Conservation (phyloP, 2,797 vertebrate species). For the Myoxocephalus aenaeus region DNA sequence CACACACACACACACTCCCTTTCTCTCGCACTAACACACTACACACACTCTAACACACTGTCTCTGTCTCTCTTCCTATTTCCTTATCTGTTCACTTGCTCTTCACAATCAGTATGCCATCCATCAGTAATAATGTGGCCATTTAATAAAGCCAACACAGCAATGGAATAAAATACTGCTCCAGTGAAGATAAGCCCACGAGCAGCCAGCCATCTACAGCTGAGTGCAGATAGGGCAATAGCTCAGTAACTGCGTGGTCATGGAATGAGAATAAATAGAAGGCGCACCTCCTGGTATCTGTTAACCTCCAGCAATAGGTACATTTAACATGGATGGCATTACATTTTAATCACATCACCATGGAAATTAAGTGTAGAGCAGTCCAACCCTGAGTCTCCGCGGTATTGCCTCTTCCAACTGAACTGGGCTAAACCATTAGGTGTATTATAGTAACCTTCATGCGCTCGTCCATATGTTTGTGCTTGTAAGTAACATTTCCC, state of each 20-base stretch:
- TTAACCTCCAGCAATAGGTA: constrained; percentile 25
- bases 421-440: neutral
- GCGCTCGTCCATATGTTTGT: neutral
- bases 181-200: constrained; percentile 62
- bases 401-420: neutral
- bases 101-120: constrained; percentile 64
- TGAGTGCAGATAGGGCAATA: constrained; percentile 55
- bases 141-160: constrained; percentile 77
- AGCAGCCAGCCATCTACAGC: constrained; percentile 46
- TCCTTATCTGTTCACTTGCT: constrained; percentile 69
- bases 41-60: constrained; percentile 15
- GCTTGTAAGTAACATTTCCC: neutral
- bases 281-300: constrained; percentile 28
- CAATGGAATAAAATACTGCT: constrained; percentile 69
- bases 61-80: constrained; percentile 31
- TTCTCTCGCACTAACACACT: constrained; percentile 11
- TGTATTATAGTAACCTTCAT: neutral
- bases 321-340: constrained; percentile 32
- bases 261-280: constrained; percentile 32
- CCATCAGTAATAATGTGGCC: constrained; percentile 71
- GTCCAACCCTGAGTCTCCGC: constrained; percentile 1
- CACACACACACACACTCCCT: no score
- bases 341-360: constrained; percentile 40
- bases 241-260: constrained; percentile 40
- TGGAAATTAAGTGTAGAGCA: constrained; percentile 19